Conservation (phyloP, 2,113 vertebrate species). For the Labeo catla region DNA sequence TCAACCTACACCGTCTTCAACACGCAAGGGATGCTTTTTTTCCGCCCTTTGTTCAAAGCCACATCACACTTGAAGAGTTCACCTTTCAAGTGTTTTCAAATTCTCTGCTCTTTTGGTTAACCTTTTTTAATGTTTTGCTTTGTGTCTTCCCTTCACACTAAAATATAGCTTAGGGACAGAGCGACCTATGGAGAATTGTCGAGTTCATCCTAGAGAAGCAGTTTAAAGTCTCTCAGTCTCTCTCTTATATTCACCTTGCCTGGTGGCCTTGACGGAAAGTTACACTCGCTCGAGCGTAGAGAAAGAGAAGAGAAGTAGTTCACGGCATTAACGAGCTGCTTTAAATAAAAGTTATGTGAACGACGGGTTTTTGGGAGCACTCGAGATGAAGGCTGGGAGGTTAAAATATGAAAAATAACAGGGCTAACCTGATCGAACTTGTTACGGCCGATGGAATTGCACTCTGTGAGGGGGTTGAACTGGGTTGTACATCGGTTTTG, state of each 20-base stretch:
- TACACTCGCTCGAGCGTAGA: slow-evolving; percentile 28
- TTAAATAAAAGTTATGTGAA: slow-evolving; percentile 41
- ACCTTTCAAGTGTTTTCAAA: slow-evolving; percentile 62
- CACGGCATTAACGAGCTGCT: slow-evolving; percentile 52
- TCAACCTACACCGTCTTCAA: slow-evolving; percentile 64
- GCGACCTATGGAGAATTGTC: slow-evolving; percentile 71
- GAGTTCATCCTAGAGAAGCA: slow-evolving; percentile 71
- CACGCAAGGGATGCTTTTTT: slow-evolving; percentile 65
- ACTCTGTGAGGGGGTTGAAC: slow-evolving; percentile 86
- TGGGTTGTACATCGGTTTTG: slow-evolving; percentile 49
- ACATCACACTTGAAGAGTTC: slow-evolving; percentile 47
- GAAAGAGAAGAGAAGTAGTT: slow-evolving; percentile 40
- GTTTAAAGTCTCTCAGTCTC: slow-evolving; percentile 68
- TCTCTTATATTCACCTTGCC: slow-evolving; percentile 66
- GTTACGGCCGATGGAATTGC: slow-evolving; percentile 77
- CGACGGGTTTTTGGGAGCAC: slow-evolving; percentile 2
- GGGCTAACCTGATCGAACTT: slow-evolving; percentile 86
- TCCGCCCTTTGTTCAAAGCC: slow-evolving; percentile 54
- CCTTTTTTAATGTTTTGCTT: slow-evolving; percentile 61
- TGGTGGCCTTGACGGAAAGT: slow-evolving; percentile 69
- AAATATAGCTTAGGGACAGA: slow-evolving; percentile 67
- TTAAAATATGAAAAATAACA: not conserved
- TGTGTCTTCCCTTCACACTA: slow-evolving; percentile 65
- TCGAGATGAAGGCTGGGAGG: not conserved
- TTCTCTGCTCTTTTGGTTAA: slow-evolving; percentile 51